Base-by-base conservation (phyloP, 2,113 vertebrate genomes). In the Phocoena phocoena region DNA sequence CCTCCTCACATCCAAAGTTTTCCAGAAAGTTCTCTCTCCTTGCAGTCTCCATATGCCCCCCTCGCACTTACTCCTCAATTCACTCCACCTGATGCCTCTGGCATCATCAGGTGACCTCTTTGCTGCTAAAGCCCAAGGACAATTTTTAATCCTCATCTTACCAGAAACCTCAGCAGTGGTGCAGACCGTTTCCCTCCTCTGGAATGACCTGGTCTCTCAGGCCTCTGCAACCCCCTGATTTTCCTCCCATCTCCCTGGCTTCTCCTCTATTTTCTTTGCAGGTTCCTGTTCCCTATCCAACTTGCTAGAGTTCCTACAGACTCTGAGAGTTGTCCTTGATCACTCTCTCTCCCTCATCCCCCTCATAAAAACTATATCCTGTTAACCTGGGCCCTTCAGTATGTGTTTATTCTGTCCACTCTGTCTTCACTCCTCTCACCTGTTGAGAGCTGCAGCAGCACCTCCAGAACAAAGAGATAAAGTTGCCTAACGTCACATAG, bases 11-110 rank as follows among this genome's bases (percentile, higher is more conserved):
- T 20, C 11, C 68, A 67, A 50, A 89, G 74, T 90, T 92, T 84
- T 76, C 58, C 90, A 97, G 95, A 95, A 93, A 92, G 31, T 84
- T 81, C n/a, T 67, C 86, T 94, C 55, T 50, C 93, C 38, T 68
- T 62, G 12, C 33, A 28, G 12, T 62, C 96, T 89, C 96, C 97
- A 96, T 96, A 97, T 97, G 96, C 33, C 96, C 47, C 58, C 84
- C 74, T 96, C 97, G 92, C 70, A 96, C 97, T 68, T 50, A 44
- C 25, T 65, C 55, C 73, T 90, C 93, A 84, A 0, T 38, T 94
- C 90, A 88, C 53, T 84, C 33, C n/a, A 11, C 36, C 38, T 38
- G 38, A 96, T 95, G 41, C 41, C 10, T 58, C 79, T 55, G 1
- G 17, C 17, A 73, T 62, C 71, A 88, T 55, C 20, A 18, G 47